These are phyloP conservation scores for Julus scandinavius DNA, from an alignment of 2,888 invertebrate genomes.

Conservation along the genomic window DNA sequence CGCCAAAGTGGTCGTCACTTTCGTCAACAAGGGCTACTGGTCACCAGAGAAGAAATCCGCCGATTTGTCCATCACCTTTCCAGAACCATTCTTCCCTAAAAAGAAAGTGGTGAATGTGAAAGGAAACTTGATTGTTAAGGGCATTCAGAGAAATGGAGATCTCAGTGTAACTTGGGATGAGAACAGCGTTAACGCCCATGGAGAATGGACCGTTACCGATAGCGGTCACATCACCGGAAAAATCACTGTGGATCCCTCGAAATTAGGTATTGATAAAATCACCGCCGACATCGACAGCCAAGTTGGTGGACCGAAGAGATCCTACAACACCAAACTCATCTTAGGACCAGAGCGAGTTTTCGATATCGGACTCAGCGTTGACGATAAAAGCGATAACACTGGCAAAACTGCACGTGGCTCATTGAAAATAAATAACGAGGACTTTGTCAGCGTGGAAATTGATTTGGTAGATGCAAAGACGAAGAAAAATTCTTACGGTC, in stretches of 20 bases:
- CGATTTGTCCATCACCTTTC: conserved; percentile 35
- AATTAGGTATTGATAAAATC: background rate
- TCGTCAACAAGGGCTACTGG: conserved; percentile 31
- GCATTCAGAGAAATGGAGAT: conserved; percentile 22
- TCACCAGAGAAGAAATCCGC: conserved; percentile 36
- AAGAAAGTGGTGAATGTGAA: conserved; percentile 11
- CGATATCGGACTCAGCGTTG: conserved; percentile 11
- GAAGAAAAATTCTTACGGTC: conserved; percentile 47
- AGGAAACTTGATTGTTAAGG: background rate
- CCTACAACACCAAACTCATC: conserved; percentile 41
- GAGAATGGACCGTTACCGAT: conserved; percentile 42
- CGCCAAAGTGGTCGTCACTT: background rate
- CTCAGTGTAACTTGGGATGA: background rate
- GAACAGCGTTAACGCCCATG: background rate
- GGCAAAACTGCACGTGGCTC: conserved; percentile 10
- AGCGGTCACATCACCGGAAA: background rate
- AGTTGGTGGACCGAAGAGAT: conserved; percentile 48
- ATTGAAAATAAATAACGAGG: conserved; percentile 47
- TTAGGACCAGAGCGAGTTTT: background rate
- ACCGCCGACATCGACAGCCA: conserved; percentile 7
- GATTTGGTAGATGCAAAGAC: conserved; percentile 41
- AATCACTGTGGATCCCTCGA: background rate
- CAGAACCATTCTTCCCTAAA: background rate
- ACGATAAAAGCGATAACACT: conserved; percentile 48
- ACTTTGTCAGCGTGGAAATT: conserved; percentile 20